These are phyloP conservation scores for Fukomys damarensis DNA, from an alignment of 2,113 vertebrate species.

Conservation along the genomic window DNA sequence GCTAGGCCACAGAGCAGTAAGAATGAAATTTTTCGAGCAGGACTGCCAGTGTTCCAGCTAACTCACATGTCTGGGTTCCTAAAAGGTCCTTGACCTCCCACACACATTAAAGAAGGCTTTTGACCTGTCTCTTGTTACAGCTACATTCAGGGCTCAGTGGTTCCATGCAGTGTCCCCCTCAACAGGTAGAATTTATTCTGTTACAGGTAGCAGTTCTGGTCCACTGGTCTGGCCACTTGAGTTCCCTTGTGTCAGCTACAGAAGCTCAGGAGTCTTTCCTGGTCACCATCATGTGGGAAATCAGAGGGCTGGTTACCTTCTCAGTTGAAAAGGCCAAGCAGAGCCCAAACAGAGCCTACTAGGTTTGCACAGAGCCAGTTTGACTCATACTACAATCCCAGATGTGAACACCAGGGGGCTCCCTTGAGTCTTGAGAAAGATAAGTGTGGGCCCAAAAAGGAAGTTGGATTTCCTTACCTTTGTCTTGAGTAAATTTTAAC, in stretches of 20 bases:
- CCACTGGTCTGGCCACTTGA: neutral
- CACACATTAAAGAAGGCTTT: neutral
- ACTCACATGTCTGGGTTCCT: neutral
- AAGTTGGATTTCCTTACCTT: slow-evolving; percentile 3
- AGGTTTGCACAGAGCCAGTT: neutral
- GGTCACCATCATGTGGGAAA: neutral
- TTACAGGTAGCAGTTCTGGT: neutral
- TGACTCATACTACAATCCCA: neutral
- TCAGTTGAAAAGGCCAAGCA: neutral
- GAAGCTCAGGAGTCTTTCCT: slow-evolving; percentile 17
- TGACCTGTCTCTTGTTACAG: neutral
- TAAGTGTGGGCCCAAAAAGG: neutral
- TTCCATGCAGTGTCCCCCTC: neutral
- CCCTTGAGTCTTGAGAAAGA: slow-evolving; percentile 38
- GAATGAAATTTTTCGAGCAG: neutral
- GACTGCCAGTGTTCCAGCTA: neutral
- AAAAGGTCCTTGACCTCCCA: too few species aligned
- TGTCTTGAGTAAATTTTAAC: neutral
- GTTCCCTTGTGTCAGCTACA: neutral
- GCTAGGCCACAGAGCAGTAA: too few species aligned
- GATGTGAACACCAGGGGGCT: slow-evolving; percentile 32
- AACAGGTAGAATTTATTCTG: neutral
- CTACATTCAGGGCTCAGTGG: neutral
- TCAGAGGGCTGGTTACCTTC: neutral
- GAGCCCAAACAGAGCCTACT: neutral